Evolutionary conservation across 2,888 invertebrate genomes (phyloP).

Genomic region (Hedya salicella): DNA sequence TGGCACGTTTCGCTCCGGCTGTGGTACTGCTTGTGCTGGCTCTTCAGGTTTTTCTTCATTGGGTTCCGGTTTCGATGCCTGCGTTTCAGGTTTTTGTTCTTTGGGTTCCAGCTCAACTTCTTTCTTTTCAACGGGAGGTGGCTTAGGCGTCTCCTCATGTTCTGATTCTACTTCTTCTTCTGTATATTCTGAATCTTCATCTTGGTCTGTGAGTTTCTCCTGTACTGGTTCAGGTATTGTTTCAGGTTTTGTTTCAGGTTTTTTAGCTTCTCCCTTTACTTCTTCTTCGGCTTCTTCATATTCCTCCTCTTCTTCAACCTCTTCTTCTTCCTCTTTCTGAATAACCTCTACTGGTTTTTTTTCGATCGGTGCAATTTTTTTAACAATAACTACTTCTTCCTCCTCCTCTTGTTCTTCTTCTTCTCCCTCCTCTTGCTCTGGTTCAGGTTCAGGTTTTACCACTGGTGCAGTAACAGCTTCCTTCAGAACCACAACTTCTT

Average conservation of each 20-base stretch:
- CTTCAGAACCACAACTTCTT: conserved; percentile 39
- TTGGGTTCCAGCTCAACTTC: conserved; percentile 48
- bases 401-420: conserved; percentile 47
- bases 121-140: conserved; percentile 42
- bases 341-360: conserved; percentile 46
- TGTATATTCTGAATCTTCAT: conserved; percentile 51
- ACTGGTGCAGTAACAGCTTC: conserved; percentile 44
- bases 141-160: conserved; percentile 49
- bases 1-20: conserved; percentile 59
- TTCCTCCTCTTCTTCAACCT: conserved; percentile 48
- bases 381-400: conserved; percentile 45
- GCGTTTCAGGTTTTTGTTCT: conserved; percentile 46
- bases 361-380: conserved; percentile 45
- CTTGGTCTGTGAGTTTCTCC: conserved; percentile 49
- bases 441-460: conserved; percentile 35
- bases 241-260: conserved; percentile 41
- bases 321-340: conserved; percentile 49
- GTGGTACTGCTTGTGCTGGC: conserved; percentile 44
- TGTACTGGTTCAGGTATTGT: conserved; percentile 37
- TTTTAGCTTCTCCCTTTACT: conserved; percentile 37
- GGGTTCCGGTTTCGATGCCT: conserved; percentile 47
- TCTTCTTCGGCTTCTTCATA: conserved; percentile 49
- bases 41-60: conserved; percentile 45
- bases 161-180: conserved; percentile 48
- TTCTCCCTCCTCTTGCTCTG: conserved; percentile 47